These are phyloP conservation scores for Gopherus flavomarginatus DNA, from an alignment of 2,113 vertebrate species.

Conservation along the genomic window DNA sequence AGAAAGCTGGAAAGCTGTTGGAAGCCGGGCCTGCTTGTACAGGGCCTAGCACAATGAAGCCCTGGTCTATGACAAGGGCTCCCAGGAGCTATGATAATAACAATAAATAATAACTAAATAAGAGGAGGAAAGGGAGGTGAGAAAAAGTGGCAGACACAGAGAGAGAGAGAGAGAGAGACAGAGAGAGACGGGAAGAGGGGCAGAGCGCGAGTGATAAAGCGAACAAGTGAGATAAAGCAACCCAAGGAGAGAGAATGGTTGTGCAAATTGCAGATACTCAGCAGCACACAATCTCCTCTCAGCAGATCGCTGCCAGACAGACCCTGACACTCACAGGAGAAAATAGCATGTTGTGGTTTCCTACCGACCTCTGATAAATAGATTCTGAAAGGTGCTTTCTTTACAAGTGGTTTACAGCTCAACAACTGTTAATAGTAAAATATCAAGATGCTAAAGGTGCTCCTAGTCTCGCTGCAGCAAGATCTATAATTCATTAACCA, in stretches of 20 bases:
- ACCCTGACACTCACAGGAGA: neutral
- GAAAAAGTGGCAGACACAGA: neutral
- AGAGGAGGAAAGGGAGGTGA: neutral
- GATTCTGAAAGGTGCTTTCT: constrained; percentile 16
- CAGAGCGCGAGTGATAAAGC: neutral
- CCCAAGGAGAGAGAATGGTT: neutral
- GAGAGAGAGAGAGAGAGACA: accelerated
- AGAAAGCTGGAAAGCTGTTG: neutral
- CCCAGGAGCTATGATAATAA: neutral
- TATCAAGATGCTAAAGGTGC: neutral
- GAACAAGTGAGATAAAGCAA: neutral
- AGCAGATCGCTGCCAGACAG: neutral
- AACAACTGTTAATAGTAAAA: neutral
- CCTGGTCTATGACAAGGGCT: neutral
- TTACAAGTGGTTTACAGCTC: neutral
- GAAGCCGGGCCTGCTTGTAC: neutral
- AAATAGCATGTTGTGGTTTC: neutral
- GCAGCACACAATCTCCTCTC: neutral
- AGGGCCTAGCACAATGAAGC: neutral
- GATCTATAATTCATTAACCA: neutral
- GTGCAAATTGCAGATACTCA: neutral
- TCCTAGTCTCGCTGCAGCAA: neutral
- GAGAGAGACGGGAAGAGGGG: neutral
- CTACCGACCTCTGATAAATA: neutral
- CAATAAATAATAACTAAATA: neutral